Conservation (phyloP, 2,888 invertebrate genomes). For the Perdita meconis region DNA sequence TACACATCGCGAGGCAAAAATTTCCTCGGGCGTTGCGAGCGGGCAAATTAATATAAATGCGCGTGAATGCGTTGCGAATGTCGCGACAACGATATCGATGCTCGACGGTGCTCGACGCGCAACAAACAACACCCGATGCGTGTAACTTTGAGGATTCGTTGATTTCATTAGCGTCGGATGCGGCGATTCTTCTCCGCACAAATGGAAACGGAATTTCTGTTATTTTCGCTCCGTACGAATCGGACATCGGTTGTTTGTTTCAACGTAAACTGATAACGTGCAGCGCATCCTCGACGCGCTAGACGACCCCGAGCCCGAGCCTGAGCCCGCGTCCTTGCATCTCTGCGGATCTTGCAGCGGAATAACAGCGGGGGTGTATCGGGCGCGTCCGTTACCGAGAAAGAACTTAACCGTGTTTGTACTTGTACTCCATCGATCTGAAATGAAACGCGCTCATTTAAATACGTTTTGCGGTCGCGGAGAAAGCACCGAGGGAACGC, state of each 20-base stretch:
- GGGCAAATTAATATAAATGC: conserved; percentile 22
- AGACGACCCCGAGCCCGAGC: too few species aligned
- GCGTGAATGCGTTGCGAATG: conserved; percentile 9
- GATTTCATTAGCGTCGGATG: conserved; percentile 19
- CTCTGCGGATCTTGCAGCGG: neutral
- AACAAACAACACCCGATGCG: neutral
- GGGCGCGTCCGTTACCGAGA: neutral
- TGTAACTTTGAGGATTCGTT: neutral
- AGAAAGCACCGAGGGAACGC: too few species aligned
- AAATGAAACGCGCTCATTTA: neutral
- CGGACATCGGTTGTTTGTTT: neutral
- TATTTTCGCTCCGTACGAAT: neutral
- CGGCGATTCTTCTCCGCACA: neutral
- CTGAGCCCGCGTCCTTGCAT: neutral
- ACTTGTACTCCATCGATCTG: neutral
- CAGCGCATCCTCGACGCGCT: too few species aligned
- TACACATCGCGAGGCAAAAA: neutral
- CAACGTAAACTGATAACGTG: neutral
- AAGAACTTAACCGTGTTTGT: neutral
- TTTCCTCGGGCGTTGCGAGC: conserved; percentile 10
- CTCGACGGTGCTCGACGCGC: neutral
- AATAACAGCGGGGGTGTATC: neutral
- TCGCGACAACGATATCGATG: conserved; percentile 20
- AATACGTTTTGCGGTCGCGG: neutral
- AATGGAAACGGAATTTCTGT: neutral